Percentiles rank a stretch among this genome's conserved stretches.
Conservation (phyloP, 2,888 invertebrate genomes). For the Podotricha telesiphe region DNA sequence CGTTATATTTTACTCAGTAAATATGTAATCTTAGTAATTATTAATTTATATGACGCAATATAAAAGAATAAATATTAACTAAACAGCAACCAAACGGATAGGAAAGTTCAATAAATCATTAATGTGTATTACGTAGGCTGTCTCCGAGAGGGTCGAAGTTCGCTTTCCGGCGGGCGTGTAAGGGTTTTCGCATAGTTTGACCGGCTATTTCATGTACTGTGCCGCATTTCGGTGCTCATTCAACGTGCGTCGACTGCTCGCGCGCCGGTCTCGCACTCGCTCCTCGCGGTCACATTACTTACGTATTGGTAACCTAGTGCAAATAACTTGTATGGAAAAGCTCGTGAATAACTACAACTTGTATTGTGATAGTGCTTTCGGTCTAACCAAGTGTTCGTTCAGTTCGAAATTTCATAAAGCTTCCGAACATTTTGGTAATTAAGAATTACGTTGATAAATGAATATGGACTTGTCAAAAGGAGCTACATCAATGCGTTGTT, state of each 20-base stretch:
- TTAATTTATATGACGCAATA: not conserved
- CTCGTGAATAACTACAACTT: conserved; percentile 32
- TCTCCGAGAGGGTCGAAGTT: conserved; percentile 67
- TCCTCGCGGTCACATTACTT: conserved; percentile 64
- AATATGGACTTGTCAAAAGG: conserved; percentile 81
- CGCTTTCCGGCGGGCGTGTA: conserved; percentile 70
- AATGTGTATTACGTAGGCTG: conserved; percentile 51
- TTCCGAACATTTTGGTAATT: conserved; percentile 55
- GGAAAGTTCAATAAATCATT: conserved; percentile 9
- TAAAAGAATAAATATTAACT: not conserved
- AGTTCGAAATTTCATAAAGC: conserved; percentile 44
- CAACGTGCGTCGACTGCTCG: conserved; percentile 81
- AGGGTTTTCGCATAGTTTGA: conserved; percentile 82
- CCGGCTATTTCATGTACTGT: conserved; percentile 81
- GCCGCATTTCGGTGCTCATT: conserved; percentile 83
- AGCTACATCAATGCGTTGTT: conserved; percentile 81
- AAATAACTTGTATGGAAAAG: conserved; percentile 27
- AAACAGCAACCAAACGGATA: not conserved
- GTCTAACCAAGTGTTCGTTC: conserved; percentile 61
- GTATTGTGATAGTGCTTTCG: conserved; percentile 57
- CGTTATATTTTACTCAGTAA: too few species aligned
- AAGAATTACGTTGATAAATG: conserved; percentile 66
- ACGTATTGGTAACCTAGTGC: conserved; percentile 48
- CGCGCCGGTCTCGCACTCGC: conserved; percentile 76
- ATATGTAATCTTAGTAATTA: not conserved